Evolutionary conservation across 2,797 vertebrate species (phyloP), one percentile per base, ranked within the genome.

Genomic region (Acanthurus leucopareius): DNA sequence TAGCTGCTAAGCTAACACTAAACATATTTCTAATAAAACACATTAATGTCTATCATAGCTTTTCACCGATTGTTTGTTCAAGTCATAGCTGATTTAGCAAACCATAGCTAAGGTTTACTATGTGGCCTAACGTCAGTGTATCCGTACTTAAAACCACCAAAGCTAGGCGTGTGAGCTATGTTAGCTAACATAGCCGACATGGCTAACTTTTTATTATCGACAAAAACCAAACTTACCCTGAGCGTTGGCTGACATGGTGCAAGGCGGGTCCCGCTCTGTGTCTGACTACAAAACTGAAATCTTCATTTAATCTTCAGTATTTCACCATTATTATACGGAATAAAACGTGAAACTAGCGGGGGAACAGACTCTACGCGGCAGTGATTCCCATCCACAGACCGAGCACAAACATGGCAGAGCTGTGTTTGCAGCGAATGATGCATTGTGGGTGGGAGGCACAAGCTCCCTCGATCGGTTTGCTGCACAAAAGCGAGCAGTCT

Each of bases 221-320:
- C 40, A 63, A 68, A 73, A 56, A 7, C 66, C 59, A 35, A 10
- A 88, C 94, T 90, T 89, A 96, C 95, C 94, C 86, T 89, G 86
- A 14, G 85, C 80, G 84, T 88, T 93, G 70, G 89, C 78, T 77
- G 95, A 93, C 96, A 96, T 96, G 75, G 59, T 91, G 84, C 81
- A 84, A 85, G 76, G 77, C 73, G 72, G 52, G 77, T 88, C 86
- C 87, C 86, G 79, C 87, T 73, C 61, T 35, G n/a, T 53, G 53
- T 75, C 25, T 35, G 16, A 81, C 71, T 90, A 91, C 47, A 84
- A 66, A 73, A 62, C 44, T n/a, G 32, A 5, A 64, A 69, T 47
- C 56, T 59, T 68, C 94, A 94, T 95, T 89, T 82, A 92, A 32
- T 79, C 22, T 52, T 84, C 54, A 83, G 5, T 62, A 62, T 42